Base-by-base conservation (phyloP, 2,113 vertebrate genomes). In the Barbus barbus region DNA sequence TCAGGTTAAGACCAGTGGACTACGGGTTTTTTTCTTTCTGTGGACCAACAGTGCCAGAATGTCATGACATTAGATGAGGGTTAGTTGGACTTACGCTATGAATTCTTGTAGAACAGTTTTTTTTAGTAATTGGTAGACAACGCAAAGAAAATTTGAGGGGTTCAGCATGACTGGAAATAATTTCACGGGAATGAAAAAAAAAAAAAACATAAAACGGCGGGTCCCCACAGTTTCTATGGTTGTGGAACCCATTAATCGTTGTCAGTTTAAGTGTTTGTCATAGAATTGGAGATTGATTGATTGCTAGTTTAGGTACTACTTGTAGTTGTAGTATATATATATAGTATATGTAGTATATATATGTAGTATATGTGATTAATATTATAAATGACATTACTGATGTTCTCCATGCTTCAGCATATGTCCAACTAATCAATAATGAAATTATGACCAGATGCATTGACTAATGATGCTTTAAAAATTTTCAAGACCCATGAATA, bases 1-100 rank as follows among this genome's bases (percentile, higher is more conserved):
- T 22, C 91, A 93, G 90, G 89, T 91, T 91, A 93, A 90, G 88
- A 91, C 89, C 88, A 83, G 74, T 84, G 83, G 85, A 71, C 33
- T 85, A 86, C 72, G 87, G 84, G 74, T 83, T 85, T 90, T 85
- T 90, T 88, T 67, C 82, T 80, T 81, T 65, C 33, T 79, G 67
- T 74, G 86, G 86, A 84, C 90, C 86, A 89, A 41, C 77, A 85
- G 26, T 84, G 84, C 81, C 44, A 82, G 77, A 85, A 91, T 89
- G 88, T 83, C 86, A 84, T 85, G 84, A 87, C 89, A 89, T 83
- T 90, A 83, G 69, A 83, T 77, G 51, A 46, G 38, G 28, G 58
- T 85, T 63, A 89, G 90, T 91, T 90, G 89, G 86, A 83, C 87
- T 81, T 60, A 6, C 60, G 89, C 87, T 85, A 72, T 12, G 86